Conservation (phyloP, 1,140 invertebrate genomes). For the Drosophila arawakana region DNA sequence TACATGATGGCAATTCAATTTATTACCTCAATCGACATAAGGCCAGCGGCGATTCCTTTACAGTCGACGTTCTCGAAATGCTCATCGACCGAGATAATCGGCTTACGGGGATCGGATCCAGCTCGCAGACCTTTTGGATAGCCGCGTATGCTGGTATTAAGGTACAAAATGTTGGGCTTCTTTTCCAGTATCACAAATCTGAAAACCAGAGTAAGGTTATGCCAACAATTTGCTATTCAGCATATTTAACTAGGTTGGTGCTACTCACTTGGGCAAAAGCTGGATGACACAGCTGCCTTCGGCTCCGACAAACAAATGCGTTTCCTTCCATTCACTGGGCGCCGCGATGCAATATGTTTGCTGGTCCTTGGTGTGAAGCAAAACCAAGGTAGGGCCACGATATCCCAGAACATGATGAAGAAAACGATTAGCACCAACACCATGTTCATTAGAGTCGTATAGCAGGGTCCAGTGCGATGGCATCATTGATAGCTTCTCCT, state of each 20-base stretch:
- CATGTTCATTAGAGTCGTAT: slow-evolving; percentile 93
- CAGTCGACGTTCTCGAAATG: slow-evolving; percentile 89
- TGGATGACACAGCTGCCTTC: slow-evolving; percentile 91
- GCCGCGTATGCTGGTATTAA: slow-evolving; percentile 93
- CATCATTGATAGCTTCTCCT: slow-evolving; percentile 88
- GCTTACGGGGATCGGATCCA: slow-evolving; percentile 91
- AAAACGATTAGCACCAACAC: slow-evolving; percentile 94
- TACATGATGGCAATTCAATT: not conserved
- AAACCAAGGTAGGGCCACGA: slow-evolving; percentile 92
- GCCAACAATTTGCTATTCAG: not conserved
- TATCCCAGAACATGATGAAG: slow-evolving; percentile 94
- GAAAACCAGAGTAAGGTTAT: slow-evolving; percentile 6
- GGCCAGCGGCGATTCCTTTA: slow-evolving; percentile 87
- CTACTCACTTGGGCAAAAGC: slow-evolving; percentile 90
- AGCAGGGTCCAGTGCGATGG: slow-evolving; percentile 93
- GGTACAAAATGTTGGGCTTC: slow-evolving; percentile 91
- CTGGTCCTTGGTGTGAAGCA: slow-evolving; percentile 88
- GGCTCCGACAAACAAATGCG: slow-evolving; percentile 93
- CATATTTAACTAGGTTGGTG: not conserved
- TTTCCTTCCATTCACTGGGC: slow-evolving; percentile 94
- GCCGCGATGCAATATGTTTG: slow-evolving; percentile 91
- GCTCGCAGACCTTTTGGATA: slow-evolving; percentile 93
- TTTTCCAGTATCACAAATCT: slow-evolving; percentile 89
- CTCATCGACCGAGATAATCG: slow-evolving; percentile 89
- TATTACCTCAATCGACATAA: slow-evolving; percentile 87